Conservation (phyloP, 2,888 invertebrate genomes). For the Altica lythri region DNA sequence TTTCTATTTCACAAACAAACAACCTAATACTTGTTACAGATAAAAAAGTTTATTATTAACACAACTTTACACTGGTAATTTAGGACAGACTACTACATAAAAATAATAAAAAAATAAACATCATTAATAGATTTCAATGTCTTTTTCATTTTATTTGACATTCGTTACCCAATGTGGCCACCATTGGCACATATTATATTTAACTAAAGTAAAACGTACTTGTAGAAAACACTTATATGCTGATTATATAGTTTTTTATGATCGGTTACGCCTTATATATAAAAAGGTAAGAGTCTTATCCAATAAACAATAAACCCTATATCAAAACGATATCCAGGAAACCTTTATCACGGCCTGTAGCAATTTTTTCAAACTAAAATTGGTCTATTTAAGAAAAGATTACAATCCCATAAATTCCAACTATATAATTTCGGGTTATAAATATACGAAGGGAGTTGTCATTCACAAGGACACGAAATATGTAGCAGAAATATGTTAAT, state of each 20-base stretch:
- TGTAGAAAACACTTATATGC: too few species aligned
- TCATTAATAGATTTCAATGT: too few species aligned
- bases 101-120: too few species aligned
- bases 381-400: conserved; percentile 19
- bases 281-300: not conserved
- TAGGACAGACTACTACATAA: too few species aligned
- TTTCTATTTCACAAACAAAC: too few species aligned
- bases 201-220: too few species aligned
- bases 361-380: conserved; percentile 15
- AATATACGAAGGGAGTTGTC: conserved; percentile 19
- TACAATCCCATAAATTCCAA: conserved; percentile 16
- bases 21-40: too few species aligned
- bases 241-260: not conserved
- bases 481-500: conserved; percentile 14
- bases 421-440: conserved; percentile 19
- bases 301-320: conserved; percentile 8
- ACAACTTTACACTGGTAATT: too few species aligned
- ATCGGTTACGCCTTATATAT: not conserved
- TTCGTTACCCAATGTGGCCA: too few species aligned
- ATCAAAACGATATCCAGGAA: conserved; percentile 3
- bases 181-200: too few species aligned
- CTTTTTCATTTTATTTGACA: too few species aligned
- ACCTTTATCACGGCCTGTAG: not conserved
- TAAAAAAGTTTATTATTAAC: too few species aligned
- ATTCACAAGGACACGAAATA: conserved; percentile 20